Conservation (phyloP, 2,797 vertebrate genomes). For the Myotis myotis region DNA sequence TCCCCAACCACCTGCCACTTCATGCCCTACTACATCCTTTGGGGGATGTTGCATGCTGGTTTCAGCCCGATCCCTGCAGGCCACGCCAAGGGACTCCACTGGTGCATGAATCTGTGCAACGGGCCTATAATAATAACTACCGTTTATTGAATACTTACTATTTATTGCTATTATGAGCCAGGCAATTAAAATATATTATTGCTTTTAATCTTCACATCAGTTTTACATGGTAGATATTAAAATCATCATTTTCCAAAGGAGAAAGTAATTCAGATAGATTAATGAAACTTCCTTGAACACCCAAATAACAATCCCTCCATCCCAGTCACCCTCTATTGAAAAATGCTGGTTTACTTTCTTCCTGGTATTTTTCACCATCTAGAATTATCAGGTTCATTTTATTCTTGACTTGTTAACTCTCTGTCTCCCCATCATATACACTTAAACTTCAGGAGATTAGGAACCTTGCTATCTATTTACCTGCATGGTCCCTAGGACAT, state of each 20-base stretch:
- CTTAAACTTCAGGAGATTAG: neutral
- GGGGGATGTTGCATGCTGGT: too few relatives aligned
- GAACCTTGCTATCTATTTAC: neutral
- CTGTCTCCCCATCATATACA: neutral
- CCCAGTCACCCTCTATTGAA: neutral
- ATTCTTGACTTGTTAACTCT: neutral
- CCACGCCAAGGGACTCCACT: too few relatives aligned
- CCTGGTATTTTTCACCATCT: neutral
- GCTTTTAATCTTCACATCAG: neutral
- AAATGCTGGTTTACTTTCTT: neutral
- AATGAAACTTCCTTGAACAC: neutral
- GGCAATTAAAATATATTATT: neutral
- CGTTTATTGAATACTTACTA: neutral
- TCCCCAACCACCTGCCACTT: too few relatives aligned
- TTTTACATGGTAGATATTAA: neutral
- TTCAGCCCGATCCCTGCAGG: too few relatives aligned
- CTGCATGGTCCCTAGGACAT: neutral
- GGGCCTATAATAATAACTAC: slow-evolving; percentile 17
- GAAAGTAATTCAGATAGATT: neutral
- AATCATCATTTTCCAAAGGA: neutral
- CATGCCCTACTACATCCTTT: too few relatives aligned
- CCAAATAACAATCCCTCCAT: neutral
- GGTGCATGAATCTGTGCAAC: too few relatives aligned
- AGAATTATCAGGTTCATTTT: neutral
- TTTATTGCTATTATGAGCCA: neutral